These are phyloP conservation scores for Sinocyclocheilus anophthalmus DNA, from an alignment of 2,113 vertebrate genomes.

Conservation along the genomic window DNA sequence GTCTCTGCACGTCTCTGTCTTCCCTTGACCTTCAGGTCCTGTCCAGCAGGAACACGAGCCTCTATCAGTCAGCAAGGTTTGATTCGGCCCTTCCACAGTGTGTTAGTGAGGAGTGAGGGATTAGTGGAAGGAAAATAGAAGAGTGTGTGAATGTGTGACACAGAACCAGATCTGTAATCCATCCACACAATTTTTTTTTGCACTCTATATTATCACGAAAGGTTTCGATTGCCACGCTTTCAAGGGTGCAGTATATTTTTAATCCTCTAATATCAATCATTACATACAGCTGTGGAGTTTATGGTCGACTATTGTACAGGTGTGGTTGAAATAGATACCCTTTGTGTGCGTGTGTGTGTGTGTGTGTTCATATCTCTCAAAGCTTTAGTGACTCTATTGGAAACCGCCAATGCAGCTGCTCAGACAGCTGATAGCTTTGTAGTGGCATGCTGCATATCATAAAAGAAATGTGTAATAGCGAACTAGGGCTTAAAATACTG, in stretches of 20 bases:
- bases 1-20: slow-evolving; percentile 42
- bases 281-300: slow-evolving; percentile 45
- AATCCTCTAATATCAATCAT: slow-evolving; percentile 47
- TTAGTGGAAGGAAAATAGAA: slow-evolving; percentile 30
- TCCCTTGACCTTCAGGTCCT: slow-evolving; percentile 55
- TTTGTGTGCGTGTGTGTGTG: slow-evolving; percentile 24
- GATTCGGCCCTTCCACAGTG: slow-evolving; percentile 47
- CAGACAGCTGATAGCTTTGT: slow-evolving; percentile 54
- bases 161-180: slow-evolving; percentile 41
- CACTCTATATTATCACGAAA: slow-evolving; percentile 44
- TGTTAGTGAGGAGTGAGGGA: slow-evolving; percentile 29
- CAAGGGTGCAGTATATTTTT: slow-evolving; percentile 46
- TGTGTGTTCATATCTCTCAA: slow-evolving; percentile 53
- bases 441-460: slow-evolving; percentile 48
- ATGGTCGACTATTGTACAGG: slow-evolving; percentile 39
- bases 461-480: slow-evolving; percentile 50
- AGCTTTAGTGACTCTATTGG: slow-evolving; percentile 47
- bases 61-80: slow-evolving; percentile 50
- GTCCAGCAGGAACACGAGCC: slow-evolving; percentile 43
- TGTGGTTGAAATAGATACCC: slow-evolving; percentile 50
- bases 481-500: slow-evolving; percentile 52
- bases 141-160: slow-evolving; percentile 30
- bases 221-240: slow-evolving; percentile 32
- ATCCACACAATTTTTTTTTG: slow-evolving; percentile 1
- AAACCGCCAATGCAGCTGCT: slow-evolving; percentile 52